Base-by-base conservation (phyloP, 2,888 invertebrate species). In the Chaitophorus viminalis region DNA sequence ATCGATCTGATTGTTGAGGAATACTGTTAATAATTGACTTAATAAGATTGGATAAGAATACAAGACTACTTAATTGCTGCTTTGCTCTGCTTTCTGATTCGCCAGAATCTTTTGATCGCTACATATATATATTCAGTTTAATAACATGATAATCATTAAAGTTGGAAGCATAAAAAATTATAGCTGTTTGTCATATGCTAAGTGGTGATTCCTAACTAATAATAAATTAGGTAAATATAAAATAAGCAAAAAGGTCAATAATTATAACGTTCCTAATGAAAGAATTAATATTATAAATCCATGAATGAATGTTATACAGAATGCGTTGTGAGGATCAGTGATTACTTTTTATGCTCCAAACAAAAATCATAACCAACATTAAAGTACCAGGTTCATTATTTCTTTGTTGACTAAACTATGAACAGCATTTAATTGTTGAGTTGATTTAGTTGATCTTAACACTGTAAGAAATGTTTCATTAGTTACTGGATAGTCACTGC, bases 391-490 rank as follows among this genome's bases (percentile, higher is more conserved):
- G 91, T 94, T 93, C 90, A 95, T 95, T 91, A 97, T 96, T 92
- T 98, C 97, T 90, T 95, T 95, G 90, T 94, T 94, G 33, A 97
- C 94, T 89, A 96, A 93, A 90, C 95, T 96, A 90, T 95, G 93
- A 18, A 95, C 95, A 31, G 97, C 96, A 90, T 94, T 94, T 90
- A 98, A 92, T 92, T 98, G 98, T 89, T 96, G 96, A 76, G 95
- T 93, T 91, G 94, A 95, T 90, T 95, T 95, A 88, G 96, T 95
- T 90, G 95, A 94, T 90, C 96, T 94, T 90, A 98, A 93, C 86
- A 96, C 95, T 90, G 95, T 94, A 90, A 98, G 92, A 92, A 98
- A 98, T 90, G 95, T 94, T 90, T 98, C 98, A 90, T 95, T 95
- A 60, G 95, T 95, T 90, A 97, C 93, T 88, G 94, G 94, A 89